Conservation (phyloP, 2,797 vertebrate genomes). For the Tangara arthus region DNA sequence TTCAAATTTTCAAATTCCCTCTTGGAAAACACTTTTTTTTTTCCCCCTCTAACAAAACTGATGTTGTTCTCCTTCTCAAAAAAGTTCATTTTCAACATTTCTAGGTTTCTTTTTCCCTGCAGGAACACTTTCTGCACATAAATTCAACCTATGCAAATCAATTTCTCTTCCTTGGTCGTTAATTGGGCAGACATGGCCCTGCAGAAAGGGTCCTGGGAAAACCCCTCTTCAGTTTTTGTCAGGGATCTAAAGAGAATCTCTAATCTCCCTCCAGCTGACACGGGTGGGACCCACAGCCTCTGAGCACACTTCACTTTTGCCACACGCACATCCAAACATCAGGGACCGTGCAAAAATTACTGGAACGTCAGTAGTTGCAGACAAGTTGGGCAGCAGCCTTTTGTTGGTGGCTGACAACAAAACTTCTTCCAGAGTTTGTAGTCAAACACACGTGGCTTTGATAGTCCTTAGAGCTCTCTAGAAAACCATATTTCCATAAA, state of each 20-base stretch:
- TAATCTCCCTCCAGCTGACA: background rate
- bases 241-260: background rate
- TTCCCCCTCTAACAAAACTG: background rate
- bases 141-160: background rate
- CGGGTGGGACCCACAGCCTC: background rate
- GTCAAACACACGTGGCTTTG: constrained; percentile 15
- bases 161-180: background rate
- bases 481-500: constrained; percentile 46
- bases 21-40: background rate
- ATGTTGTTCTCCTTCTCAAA: background rate
- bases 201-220: background rate
- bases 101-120: background rate
- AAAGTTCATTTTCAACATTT: background rate
- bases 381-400: background rate
- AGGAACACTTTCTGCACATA: background rate
- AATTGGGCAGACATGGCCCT: background rate
- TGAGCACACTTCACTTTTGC: background rate
- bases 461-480: background rate
- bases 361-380: background rate
- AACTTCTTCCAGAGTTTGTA: background rate
- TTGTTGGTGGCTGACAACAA: background rate
- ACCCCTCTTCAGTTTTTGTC: background rate
- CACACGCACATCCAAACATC: background rate
- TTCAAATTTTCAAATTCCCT: background rate
- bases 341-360: constrained; percentile 1